A percentile compares a stretch with the other conserved stretches of the same genome.
Conservation (phyloP, 2,797 vertebrate genomes). For the Perodicticus potto region DNA sequence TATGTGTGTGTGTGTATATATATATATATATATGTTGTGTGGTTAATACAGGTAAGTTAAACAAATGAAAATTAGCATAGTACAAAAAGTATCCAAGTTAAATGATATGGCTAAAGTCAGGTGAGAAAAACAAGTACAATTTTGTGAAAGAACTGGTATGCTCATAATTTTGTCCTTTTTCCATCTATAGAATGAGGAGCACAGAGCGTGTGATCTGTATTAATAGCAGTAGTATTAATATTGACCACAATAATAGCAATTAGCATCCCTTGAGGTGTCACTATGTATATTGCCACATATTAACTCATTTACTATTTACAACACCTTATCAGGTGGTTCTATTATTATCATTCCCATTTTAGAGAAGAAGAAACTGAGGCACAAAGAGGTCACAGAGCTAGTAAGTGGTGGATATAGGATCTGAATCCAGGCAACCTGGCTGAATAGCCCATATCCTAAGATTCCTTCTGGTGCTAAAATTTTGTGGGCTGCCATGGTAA, state of each 20-base stretch:
- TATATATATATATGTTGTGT: not conserved
- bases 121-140: slow-evolving; percentile 2
- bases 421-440: not conserved
- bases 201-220: not conserved
- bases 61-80: not conserved
- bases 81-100: slow-evolving; percentile 3
- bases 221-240: not conserved
- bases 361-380: not conserved
- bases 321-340: not conserved
- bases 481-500: not conserved
- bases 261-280: not conserved
- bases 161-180: slow-evolving; percentile 37
- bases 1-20: not conserved
- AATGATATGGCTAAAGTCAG: slow-evolving; percentile 1
- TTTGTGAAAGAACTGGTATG: slow-evolving; percentile 25
- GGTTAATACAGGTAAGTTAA: slow-evolving; percentile 23
- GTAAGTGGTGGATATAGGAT: not conserved
- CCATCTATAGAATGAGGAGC: not conserved
- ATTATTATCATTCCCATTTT: slow-evolving; percentile 35
- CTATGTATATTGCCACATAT: not conserved
- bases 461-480: slow-evolving; percentile 25
- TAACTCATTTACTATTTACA: slow-evolving; percentile 25
- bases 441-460: not conserved
- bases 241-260: not conserved
- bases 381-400: not conserved